Conservation (phyloP, 2,113 vertebrate genomes). For the Ornithorhynchus anatinus region DNA sequence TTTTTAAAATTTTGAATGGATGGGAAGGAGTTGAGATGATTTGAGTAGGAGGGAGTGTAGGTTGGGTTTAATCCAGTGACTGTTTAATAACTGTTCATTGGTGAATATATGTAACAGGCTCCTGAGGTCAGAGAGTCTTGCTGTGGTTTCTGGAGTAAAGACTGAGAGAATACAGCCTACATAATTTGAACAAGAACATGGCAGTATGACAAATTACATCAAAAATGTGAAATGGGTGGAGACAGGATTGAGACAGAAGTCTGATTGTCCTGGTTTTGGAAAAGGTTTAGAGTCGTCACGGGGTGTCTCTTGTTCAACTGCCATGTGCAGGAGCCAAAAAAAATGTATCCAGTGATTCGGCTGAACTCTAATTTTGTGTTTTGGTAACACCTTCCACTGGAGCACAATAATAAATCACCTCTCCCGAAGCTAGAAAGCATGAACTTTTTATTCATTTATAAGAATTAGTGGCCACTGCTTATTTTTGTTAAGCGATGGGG, state of each 20-base stretch:
- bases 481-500: no score
- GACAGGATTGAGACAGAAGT: slow-evolving; percentile 1
- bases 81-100: not conserved
- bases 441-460: no score
- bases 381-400: not conserved
- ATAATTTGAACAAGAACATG: slow-evolving; percentile 26
- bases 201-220: slow-evolving; percentile 31
- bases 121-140: not conserved
- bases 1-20: no score
- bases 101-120: not conserved
- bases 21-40: not conserved
- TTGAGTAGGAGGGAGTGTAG: not conserved
- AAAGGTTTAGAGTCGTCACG: not conserved
- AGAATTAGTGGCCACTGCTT: no score
- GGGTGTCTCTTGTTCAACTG: not conserved
- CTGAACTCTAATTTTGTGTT: not conserved
- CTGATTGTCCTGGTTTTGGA: slow-evolving; percentile 15
- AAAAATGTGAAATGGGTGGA: not conserved
- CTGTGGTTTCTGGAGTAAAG: not conserved
- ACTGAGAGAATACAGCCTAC: not conserved
- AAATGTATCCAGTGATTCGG: not conserved
- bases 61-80: not conserved
- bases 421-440: not conserved
- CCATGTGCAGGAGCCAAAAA: not conserved
- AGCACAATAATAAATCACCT: not conserved